A percentile compares a stretch with the other conserved stretches of the same genome.
Evolutionary conservation across 2,797 vertebrate genomes (phyloP).

Genomic region (Sebastes oblongus): DNA sequence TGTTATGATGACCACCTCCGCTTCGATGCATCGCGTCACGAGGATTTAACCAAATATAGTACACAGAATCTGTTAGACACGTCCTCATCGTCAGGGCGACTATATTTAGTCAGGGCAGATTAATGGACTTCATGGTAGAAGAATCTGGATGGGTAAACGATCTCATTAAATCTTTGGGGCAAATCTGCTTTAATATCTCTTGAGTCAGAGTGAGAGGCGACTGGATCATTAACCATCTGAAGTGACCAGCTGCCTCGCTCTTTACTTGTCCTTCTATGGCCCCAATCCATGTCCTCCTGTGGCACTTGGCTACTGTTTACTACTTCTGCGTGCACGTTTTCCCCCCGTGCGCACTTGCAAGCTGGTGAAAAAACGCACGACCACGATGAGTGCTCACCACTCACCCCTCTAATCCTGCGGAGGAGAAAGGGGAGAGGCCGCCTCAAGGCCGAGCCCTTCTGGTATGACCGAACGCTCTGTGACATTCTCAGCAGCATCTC

Average conservation of each 20-base stretch:
- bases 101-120: slow-evolving; percentile 64
- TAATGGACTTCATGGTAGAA: slow-evolving; percentile 47
- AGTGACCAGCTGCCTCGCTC: slow-evolving; percentile 57
- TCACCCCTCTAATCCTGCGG: slow-evolving; percentile 66
- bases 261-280: slow-evolving; percentile 33
- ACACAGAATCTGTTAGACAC: slow-evolving; percentile 33
- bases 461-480: slow-evolving; percentile 54
- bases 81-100: slow-evolving; percentile 5
- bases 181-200: slow-evolving; percentile 56
- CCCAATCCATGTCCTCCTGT: slow-evolving; percentile 57
- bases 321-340: slow-evolving; percentile 43
- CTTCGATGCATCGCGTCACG: slow-evolving; percentile 33
- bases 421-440: slow-evolving; percentile 62
- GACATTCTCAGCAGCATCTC: slow-evolving; percentile 66
- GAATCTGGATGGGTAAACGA: slow-evolving; percentile 8
- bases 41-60: slow-evolving; percentile 51
- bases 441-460: slow-evolving; percentile 64
- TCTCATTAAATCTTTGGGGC: slow-evolving; percentile 42
- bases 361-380: slow-evolving; percentile 49
- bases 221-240: slow-evolving; percentile 53
- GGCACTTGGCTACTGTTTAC: slow-evolving; percentile 50
- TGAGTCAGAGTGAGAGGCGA: slow-evolving; percentile 28
- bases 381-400: slow-evolving; percentile 58
- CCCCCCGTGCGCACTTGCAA: slow-evolving; percentile 7
- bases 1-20: slow-evolving; percentile 42